Percentiles rank a stretch among this genome's conserved stretches.
Evolutionary conservation across 53 echinoderm and acorn worm species (phyloP).

Genomic region (Mesocentrotus franciscanus): DNA sequence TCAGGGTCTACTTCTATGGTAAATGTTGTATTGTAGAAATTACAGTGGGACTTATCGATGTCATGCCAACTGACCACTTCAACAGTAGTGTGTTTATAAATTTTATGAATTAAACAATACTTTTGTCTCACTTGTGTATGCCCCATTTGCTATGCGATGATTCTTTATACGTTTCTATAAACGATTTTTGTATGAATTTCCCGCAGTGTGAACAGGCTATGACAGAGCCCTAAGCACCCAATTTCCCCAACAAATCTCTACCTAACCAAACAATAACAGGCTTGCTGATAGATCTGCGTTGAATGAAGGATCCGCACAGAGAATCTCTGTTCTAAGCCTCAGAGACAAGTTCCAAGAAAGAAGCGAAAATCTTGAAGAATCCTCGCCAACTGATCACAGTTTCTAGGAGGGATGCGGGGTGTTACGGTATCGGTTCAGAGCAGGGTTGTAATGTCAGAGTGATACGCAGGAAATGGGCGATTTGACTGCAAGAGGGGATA

Average conservation of each 20-base stretch:
- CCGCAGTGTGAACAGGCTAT: not conserved
- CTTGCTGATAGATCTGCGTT: conserved; percentile 30
- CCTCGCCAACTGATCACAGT: not conserved
- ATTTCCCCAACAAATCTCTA: conserved; percentile 44
- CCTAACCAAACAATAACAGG: conserved; percentile 51
- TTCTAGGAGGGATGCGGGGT: not conserved
- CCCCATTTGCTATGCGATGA: too few species aligned
- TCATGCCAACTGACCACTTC: too few species aligned
- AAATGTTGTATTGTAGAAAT: too few species aligned
- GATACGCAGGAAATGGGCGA: not conserved
- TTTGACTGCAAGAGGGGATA: not conserved
- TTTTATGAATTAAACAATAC: too few species aligned
- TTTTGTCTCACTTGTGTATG: too few species aligned
- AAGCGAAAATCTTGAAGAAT: not conserved
- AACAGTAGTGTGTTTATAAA: too few species aligned
- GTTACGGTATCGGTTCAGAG: not conserved
- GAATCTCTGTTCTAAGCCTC: conserved; percentile 5
- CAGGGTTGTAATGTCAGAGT: not conserved
- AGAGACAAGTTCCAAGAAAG: not conserved
- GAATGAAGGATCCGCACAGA: conserved; percentile 40
- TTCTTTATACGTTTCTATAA: too few species aligned
- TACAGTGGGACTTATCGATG: too few species aligned
- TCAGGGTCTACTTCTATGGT: too few species aligned
- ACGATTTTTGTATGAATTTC: too few species aligned
- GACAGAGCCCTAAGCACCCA: conserved; percentile 42